These are phyloP conservation scores for Hyperopisus bebe DNA, from an alignment of 2,113 vertebrate genomes.

Conservation along the genomic window DNA sequence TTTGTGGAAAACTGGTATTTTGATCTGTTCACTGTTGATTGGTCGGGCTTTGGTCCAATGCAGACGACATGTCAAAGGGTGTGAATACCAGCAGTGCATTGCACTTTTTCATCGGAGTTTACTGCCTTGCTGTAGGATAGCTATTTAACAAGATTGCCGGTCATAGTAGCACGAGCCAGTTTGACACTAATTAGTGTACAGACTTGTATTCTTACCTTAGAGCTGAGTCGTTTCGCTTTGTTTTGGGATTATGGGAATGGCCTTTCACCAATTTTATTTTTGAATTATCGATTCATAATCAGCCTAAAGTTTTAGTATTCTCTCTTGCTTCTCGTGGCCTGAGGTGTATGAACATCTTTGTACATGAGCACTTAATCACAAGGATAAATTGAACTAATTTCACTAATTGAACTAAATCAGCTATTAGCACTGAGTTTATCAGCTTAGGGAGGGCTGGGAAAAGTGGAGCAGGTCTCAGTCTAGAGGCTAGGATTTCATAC, in stretches of 20 bases:
- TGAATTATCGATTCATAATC: neutral
- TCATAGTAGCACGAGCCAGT: neutral
- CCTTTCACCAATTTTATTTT: neutral
- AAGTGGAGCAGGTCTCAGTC: neutral
- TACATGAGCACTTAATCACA: neutral
- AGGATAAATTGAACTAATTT: neutral
- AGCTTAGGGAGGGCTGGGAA: neutral
- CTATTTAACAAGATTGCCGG: neutral
- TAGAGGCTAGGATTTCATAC: neutral
- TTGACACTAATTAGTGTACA: neutral
- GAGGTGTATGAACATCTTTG: neutral
- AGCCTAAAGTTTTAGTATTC: neutral
- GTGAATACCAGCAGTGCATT: neutral
- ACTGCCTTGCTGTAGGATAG: neutral
- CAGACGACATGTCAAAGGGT: neutral
- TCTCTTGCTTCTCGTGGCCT: neutral
- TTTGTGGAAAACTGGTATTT: neutral
- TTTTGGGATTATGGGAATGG: neutral
- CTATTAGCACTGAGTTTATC: neutral
- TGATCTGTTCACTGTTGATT: neutral
- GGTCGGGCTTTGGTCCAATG: neutral
- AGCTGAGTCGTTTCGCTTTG: neutral
- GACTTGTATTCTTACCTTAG: neutral
- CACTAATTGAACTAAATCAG: neutral
- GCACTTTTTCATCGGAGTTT: neutral